Conservation (phyloP, 2,797 vertebrate genomes). For the Emys orbicularis region DNA sequence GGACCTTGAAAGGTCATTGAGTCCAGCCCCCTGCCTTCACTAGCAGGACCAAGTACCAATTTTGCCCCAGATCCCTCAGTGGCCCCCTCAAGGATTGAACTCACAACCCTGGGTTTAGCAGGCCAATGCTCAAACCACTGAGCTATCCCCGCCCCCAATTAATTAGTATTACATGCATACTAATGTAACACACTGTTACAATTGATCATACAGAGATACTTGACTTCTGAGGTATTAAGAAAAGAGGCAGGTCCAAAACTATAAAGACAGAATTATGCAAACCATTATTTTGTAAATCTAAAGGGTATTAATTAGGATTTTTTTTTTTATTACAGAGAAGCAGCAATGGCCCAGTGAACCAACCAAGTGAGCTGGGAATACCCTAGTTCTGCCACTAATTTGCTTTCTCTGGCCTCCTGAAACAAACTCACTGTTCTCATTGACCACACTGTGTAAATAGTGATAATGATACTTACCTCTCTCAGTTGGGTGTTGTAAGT, state of each 20-base stretch:
- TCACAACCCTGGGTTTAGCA: too few relatives aligned
- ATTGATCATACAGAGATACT: not conserved
- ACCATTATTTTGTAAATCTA: not conserved
- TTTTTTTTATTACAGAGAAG: not conserved
- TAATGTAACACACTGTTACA: not conserved
- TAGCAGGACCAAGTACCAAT: too few relatives aligned
- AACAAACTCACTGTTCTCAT: slow-evolving; percentile 14
- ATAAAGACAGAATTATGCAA: not conserved
- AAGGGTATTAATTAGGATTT: not conserved
- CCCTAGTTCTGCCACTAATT: not conserved
- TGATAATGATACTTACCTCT: slow-evolving; percentile 34
- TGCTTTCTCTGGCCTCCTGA: not conserved
- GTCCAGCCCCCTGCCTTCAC: too few relatives aligned
- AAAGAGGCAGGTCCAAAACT: not conserved
- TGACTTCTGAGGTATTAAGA: not conserved
- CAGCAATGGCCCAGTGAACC: not conserved
- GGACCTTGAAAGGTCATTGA: too few relatives aligned
- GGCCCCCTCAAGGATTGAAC: too few relatives aligned
- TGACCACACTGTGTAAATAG: slow-evolving; percentile 26
- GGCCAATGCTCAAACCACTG: too few relatives aligned
- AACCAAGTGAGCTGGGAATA: not conserved
- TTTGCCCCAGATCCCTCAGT: too few relatives aligned
- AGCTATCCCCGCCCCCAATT: too few relatives aligned
- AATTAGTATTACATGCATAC: too few relatives aligned
- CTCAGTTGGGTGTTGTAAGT: slow-evolving; percentile 31